Percentiles rank a stretch among this genome's conserved stretches.
These are phyloP conservation scores for Acanthisitta chloris DNA, from an alignment of 2,113 vertebrate genomes.

Conservation along the genomic window DNA sequence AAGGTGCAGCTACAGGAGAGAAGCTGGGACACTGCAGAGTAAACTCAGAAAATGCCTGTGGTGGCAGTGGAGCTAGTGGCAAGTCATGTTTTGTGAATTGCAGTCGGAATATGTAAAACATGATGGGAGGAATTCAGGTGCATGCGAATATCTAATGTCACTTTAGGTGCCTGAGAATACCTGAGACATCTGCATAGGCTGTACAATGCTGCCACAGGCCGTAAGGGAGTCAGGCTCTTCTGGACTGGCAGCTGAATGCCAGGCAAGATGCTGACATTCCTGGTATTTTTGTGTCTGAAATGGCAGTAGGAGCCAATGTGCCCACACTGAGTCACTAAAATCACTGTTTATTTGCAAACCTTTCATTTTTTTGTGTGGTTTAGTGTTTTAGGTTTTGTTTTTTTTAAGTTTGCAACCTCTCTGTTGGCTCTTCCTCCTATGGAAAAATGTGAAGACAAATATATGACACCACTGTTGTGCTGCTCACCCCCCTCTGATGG, in stretches of 20 bases:
- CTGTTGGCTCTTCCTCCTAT: neutral
- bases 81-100: neutral
- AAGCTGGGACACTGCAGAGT: neutral
- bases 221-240: fast-evolving
- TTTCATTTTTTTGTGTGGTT: neutral
- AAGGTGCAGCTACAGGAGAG: neutral
- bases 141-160: neutral
- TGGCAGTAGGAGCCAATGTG: neutral
- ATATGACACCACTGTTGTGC: neutral
- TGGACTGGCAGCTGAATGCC: neutral
- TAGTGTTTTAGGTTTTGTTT: neutral
- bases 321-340: neutral
- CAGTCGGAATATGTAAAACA: neutral
- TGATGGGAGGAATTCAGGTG: neutral
- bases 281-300: neutral
- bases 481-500: neutral
- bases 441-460: neutral
- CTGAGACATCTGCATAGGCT: neutral
- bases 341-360: neutral
- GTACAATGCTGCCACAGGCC: neutral
- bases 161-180: neutral
- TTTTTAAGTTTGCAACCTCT: neutral
- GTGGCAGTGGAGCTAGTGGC: neutral
- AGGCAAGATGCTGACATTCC: neutral
- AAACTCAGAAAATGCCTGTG: neutral